Conservation (phyloP, 2,113 vertebrate species). For the Hyperopisus bebe region DNA sequence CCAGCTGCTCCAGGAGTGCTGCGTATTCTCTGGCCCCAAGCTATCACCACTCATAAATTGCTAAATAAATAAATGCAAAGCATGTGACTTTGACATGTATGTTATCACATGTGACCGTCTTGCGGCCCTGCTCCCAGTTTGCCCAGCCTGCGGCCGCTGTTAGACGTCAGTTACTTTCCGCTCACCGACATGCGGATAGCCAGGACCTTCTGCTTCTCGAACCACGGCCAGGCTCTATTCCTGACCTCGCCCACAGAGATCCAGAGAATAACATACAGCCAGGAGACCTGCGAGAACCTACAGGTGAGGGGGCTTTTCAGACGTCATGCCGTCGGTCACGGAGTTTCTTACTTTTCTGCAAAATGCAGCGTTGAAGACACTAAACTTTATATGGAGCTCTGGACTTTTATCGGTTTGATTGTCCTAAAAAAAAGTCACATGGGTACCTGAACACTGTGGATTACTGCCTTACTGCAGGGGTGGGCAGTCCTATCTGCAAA, state of each 20-base stretch:
- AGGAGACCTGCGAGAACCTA: slow-evolving; percentile 95
- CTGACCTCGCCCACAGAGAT: slow-evolving; percentile 95
- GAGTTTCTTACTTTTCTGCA: not conserved
- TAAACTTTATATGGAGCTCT: not conserved
- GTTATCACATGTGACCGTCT: not conserved
- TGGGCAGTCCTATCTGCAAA: too few species aligned
- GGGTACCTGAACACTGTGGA: not conserved
- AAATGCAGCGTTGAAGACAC: not conserved
- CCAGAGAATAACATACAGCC: slow-evolving; percentile 96
- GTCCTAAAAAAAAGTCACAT: not conserved
- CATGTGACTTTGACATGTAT: not conserved
- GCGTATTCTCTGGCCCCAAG: not conserved
- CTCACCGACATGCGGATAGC: slow-evolving; percentile 99
- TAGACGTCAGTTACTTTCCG: slow-evolving; percentile 97
- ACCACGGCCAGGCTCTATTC: slow-evolving; percentile 94
- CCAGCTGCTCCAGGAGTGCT: not conserved
- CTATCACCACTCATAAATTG: not conserved
- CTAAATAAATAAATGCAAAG: not conserved
- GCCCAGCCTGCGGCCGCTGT: slow-evolving; percentile 87
- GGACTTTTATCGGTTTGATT: not conserved
- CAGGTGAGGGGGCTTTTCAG: slow-evolving; percentile 64
- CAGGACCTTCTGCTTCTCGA: slow-evolving; percentile 96
- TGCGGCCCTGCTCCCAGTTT: slow-evolving; percentile 64
- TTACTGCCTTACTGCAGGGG: not conserved
- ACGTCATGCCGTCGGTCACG: not conserved